Evolutionary conservation across 2,888 invertebrate genomes (phyloP).

Genomic region (Dascillus cervinus): DNA sequence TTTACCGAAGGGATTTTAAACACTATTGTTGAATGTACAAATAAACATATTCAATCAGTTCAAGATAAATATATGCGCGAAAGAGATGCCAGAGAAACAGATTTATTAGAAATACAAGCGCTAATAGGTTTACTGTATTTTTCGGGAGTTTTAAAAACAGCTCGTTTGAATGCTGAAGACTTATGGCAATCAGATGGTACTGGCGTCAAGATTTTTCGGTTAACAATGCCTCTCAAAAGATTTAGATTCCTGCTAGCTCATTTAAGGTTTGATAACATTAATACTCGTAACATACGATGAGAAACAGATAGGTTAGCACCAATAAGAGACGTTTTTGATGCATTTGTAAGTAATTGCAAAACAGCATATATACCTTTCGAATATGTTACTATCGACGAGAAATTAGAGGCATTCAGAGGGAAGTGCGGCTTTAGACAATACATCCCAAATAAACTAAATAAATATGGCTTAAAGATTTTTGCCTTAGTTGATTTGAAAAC

Average conservation of each 20-base stretch:
- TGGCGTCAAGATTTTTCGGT: slow-evolving; percentile 5
- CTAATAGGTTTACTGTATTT: slow-evolving; percentile 4
- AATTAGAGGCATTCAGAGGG: slow-evolving; percentile 9
- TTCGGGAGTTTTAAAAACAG: slow-evolving; percentile 2
- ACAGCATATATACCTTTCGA: slow-evolving; percentile 12
- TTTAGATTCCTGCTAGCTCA: slow-evolving; percentile 5
- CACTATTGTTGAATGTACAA: slow-evolving; percentile 3
- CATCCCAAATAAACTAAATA: slow-evolving; percentile 10
- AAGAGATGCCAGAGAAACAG: slow-evolving; percentile 1
- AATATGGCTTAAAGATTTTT: slow-evolving; percentile 14
- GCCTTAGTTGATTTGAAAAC: slow-evolving; percentile 2
- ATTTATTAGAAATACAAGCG: background rate
- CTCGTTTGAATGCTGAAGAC: slow-evolving; percentile 3
- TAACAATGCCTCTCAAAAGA: slow-evolving; percentile 2
- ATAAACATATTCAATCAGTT: background rate
- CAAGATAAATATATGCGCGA: slow-evolving; percentile 1
- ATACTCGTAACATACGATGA: slow-evolving; percentile 10
- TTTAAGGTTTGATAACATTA: slow-evolving; percentile 14
- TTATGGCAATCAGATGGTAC: slow-evolving; percentile 2
- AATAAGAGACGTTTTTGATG: slow-evolving; percentile 16
- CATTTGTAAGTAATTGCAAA: slow-evolving; percentile 20
- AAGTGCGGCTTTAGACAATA: too few species aligned
- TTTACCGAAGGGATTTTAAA: slow-evolving; percentile 2
- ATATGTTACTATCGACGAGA: slow-evolving; percentile 17
- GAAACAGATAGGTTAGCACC: slow-evolving; percentile 6